Conservation (phyloP, 2,113 vertebrate species). For the Gavia stellata region DNA sequence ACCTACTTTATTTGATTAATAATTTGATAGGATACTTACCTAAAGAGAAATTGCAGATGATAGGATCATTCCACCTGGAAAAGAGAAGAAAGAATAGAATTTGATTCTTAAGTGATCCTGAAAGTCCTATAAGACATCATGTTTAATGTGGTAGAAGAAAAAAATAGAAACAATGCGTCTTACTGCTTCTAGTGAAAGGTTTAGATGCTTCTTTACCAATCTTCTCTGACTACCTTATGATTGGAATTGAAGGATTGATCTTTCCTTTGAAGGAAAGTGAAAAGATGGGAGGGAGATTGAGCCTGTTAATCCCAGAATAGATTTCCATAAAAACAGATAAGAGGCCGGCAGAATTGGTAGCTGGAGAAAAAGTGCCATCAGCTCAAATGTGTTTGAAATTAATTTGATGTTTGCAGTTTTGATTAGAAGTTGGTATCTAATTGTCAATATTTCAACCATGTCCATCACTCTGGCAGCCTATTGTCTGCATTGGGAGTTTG, state of each 20-base stretch:
- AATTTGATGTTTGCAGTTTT: neutral
- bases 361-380: neutral
- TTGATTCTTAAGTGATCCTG: neutral
- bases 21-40: neutral
- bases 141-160: neutral
- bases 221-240: neutral
- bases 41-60: neutral
- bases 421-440: neutral
- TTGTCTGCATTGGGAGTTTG: neutral
- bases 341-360: neutral
- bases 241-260: neutral
- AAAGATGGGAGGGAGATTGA: neutral
- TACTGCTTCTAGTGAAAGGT: neutral
- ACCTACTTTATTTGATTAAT: neutral
- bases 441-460: neutral
- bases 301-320: neutral
- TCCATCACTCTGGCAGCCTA: neutral
- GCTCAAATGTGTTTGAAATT: neutral
- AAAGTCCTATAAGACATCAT: neutral
- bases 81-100: neutral
- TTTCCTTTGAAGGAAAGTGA: neutral
- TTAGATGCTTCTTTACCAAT: neutral
- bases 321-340: neutral
- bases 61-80: neutral
- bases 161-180: neutral